Percentiles rank a stretch among this genome's conserved stretches.
phyloP scores from a whole-genome alignment of 2,888 invertebrate genomes.

The Chorisops tibialis region DNA sequence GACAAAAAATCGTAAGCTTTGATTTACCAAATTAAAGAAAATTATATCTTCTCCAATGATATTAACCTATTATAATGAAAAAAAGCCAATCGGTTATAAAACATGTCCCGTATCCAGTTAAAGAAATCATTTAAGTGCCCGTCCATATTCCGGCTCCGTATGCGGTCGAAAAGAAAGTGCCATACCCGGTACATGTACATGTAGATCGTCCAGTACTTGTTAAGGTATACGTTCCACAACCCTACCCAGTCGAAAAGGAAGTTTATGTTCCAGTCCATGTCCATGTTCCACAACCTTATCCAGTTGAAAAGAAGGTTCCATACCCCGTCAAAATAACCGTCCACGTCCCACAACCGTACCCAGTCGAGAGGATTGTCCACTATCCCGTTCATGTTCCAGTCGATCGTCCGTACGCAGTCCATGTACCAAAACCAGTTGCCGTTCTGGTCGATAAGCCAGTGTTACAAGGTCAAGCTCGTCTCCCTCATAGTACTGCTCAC shows the following conservation, averaged over 20 bases:
- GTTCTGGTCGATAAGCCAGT: conserved; percentile 69
- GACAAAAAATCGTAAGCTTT: too few relatives aligned
- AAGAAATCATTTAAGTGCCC: conserved; percentile 69
- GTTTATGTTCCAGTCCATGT: conserved; percentile 63
- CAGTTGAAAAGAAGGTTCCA: conserved; percentile 66
- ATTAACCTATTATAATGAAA: too few relatives aligned
- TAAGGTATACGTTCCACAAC: conserved; percentile 61
- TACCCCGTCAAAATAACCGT: conserved; percentile 75
- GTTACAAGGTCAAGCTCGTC: conserved; percentile 71
- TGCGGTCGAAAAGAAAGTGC: conserved; percentile 74
- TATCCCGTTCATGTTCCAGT: conserved; percentile 71
- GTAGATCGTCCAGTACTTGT: conserved; percentile 76
- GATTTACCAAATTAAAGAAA: too few relatives aligned
- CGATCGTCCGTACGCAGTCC: conserved; percentile 74
- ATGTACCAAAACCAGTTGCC: conserved; percentile 61
- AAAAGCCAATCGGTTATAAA: conserved; percentile 68
- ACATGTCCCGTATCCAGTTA: conserved; percentile 68
- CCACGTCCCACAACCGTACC: conserved; percentile 75
- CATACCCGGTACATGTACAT: conserved; percentile 69
- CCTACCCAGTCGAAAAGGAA: conserved; percentile 63
- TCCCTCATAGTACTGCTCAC: conserved; percentile 73
- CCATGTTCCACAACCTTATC: conserved; percentile 67
- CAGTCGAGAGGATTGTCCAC: conserved; percentile 73
- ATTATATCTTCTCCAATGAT: too few relatives aligned
- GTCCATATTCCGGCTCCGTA: conserved; percentile 74